Conservation (phyloP, 1,140 invertebrate genomes). For the Pseudomyrmex sp. region DNA sequence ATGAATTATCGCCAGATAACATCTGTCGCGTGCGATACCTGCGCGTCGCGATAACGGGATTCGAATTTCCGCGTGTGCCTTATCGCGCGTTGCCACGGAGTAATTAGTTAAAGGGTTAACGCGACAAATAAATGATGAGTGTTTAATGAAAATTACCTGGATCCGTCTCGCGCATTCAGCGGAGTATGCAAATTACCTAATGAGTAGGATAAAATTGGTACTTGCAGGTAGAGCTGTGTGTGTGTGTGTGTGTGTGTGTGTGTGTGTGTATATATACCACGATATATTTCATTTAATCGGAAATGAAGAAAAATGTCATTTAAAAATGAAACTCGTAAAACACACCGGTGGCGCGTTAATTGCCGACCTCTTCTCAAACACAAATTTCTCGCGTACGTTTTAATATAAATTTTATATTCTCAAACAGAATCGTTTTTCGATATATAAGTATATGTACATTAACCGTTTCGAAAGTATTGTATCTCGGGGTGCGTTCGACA, state of each 20-base stretch:
- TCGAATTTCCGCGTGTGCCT: constrained; percentile 1
- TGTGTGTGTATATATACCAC: not conserved
- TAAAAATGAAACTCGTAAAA: not conserved
- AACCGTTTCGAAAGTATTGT: not conserved
- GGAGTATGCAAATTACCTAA: not conserved
- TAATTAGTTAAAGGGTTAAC: constrained; percentile 46
- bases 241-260: no score
- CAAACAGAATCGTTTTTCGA: not conserved
- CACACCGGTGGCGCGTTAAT: not conserved
- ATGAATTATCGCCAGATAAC: constrained; percentile 48
- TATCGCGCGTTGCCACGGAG: not conserved
- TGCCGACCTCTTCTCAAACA: not conserved
- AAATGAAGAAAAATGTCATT: not conserved
- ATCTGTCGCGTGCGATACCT: constrained; percentile 23
- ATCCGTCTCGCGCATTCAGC: not conserved
- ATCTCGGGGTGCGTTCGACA: not conserved
- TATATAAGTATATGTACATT: not conserved
- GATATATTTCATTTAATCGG: not conserved
- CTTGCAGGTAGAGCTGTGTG: no score
- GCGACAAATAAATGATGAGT: constrained; percentile 1
- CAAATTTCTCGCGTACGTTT: not conserved
- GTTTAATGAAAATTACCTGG: not conserved
- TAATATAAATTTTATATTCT: not conserved
- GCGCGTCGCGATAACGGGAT: constrained; percentile 29
- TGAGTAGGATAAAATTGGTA: no score